Base-by-base conservation (phyloP, 2,797 vertebrate genomes). In the Labroides dimidiatus region DNA sequence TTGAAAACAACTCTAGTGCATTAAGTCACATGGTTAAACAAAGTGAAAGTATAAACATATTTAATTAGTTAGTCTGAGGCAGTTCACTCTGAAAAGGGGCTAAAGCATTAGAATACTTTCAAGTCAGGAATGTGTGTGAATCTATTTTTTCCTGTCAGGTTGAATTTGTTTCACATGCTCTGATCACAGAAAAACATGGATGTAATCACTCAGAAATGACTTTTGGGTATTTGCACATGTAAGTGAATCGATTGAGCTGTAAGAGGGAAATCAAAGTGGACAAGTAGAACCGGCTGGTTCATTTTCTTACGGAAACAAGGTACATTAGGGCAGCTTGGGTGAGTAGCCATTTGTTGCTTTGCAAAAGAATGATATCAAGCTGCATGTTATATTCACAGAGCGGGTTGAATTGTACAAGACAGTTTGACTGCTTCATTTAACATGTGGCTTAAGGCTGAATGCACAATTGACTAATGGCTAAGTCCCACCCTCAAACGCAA, bases 201-300 rank as follows among this genome's bases (percentile, higher is more conserved):
- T 53, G 64, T 78, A 75, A 82, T 86, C 74, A 74, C 80, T 84
- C 39, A 49, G 62, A 57, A 58, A 59, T 84, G 72, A 78, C 45
- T 84, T 56, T 10, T 49, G 44, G 84, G 78, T 81, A 83, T 89
- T 87, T 84, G 59, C 33, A 44, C 54, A 16, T 56, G 13, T 0
- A 3, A 68, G 20, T 23, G 49, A 68, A 73, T 23, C 8, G 64
- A 52, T 1, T 48, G 17, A 41, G 7, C 27, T 33, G 12, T 33
- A 52, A 36, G 16, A 39, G 15, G 13, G 14, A 65, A 27, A 30
- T 59, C 21, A 21, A 14, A 52, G 58, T 10, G 20, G 54, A 53
- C 2, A 20, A 2, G 8, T 48, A 17, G 4, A 47, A 17, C 36
- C 17, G 24, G 33, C 51, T 17, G 16, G 30, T 21, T 56, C 1